A percentile compares a stretch with the other conserved stretches of the same genome.
phyloP scores from a whole-genome alignment of 30 jellyfish, hydroid and myxozoan genomes.

The Rhopilema esculentum region DNA sequence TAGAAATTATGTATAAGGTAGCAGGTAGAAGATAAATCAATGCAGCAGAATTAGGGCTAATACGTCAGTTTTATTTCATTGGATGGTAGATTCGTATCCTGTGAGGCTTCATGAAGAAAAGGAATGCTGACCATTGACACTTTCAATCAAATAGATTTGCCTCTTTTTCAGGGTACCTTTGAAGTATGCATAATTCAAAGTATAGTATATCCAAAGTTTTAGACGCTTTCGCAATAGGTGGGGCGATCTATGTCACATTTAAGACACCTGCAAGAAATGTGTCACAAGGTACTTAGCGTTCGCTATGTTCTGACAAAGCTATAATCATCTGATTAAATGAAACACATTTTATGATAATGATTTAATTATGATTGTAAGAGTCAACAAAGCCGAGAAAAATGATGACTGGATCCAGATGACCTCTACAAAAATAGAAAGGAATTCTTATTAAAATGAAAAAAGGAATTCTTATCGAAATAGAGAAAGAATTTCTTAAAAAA shows the following conservation, averaged over 20 bases:
- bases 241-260: background rate
- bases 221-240: background rate
- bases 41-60: too few species aligned
- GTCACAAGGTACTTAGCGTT: background rate
- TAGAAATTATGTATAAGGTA: too few species aligned
- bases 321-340: background rate
- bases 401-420: background rate
- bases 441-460: too few species aligned
- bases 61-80: too few species aligned
- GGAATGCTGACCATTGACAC: too few species aligned
- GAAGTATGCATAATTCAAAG: too few species aligned
- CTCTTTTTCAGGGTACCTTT: background rate
- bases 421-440: background rate
- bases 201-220: background rate
- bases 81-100: too few species aligned
- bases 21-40: too few species aligned
- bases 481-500: too few species aligned
- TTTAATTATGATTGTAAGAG: background rate
- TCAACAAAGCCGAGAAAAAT: background rate
- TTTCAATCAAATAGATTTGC: too few species aligned
- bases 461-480: too few species aligned
- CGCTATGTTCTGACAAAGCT: conserved; percentile 1
- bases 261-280: background rate
- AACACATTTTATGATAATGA: conserved; percentile 2
- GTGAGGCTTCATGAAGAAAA: too few species aligned